Conservation (phyloP, 2,888 invertebrate genomes). For the Phytoseiulus persimilis region DNA sequence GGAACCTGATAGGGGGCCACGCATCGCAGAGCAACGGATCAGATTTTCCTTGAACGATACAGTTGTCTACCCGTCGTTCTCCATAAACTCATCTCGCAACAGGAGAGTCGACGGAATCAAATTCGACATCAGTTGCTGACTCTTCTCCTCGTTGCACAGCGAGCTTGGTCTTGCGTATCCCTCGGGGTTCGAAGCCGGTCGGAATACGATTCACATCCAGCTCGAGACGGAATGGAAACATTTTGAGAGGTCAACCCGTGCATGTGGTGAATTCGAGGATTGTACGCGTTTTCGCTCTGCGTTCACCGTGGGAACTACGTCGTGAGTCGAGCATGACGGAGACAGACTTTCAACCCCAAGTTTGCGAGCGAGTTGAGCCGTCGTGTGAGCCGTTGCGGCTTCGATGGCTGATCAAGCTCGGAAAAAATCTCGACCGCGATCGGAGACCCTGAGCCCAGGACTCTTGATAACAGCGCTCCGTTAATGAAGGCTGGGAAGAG, state of each 20-base stretch:
- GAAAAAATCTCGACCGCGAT: too few relatives aligned
- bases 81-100: background rate
- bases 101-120: background rate
- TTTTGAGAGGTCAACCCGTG: background rate
- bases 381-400: too few relatives aligned
- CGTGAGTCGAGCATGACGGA: too few relatives aligned
- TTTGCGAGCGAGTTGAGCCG: too few relatives aligned
- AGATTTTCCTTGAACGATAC: background rate
- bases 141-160: background rate
- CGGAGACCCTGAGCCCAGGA: too few relatives aligned
- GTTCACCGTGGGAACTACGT: too few relatives aligned
- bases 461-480: too few relatives aligned
- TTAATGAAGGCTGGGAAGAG: background rate
- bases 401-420: too few relatives aligned
- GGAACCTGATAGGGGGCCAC: background rate
- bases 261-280: background rate
- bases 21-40: background rate
- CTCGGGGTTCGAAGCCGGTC: background rate
- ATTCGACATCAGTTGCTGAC: background rate
- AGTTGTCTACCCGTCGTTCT: background rate
- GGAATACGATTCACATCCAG: background rate
- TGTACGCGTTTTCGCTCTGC: background rate
- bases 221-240: background rate
- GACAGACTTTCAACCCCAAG: too few relatives aligned
- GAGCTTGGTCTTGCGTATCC: background rate